These are phyloP conservation scores for Argyra leucocephala DNA, from an alignment of 2,888 invertebrate species.

Conservation along the genomic window DNA sequence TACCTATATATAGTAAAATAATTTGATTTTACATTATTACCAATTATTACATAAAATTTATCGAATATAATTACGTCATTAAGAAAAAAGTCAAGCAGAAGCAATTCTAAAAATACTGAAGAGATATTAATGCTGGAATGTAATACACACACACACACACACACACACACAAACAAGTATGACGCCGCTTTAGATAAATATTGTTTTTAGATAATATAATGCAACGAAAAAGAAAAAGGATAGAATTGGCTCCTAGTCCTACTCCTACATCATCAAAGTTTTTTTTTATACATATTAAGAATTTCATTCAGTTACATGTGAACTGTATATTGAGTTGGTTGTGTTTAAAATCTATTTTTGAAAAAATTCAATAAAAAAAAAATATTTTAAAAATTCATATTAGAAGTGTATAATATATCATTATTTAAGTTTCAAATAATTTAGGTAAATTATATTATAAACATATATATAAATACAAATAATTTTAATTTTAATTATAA, in stretches of 20 bases:
- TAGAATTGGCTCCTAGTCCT: not conserved
- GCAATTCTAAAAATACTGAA: not conserved
- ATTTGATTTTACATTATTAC: no score
- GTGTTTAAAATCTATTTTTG: no score
- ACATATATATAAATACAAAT: no score
- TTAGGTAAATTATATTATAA: no score
- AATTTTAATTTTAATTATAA: no score
- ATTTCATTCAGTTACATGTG: not conserved
- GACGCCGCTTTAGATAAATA: not conserved
- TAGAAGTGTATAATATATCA: no score
- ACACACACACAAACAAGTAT: not conserved
- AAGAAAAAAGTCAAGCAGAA: not conserved
- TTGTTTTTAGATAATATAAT: not conserved
- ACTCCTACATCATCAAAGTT: no score
- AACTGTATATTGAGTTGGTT: not conserved
- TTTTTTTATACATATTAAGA: not conserved
- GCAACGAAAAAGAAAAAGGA: not conserved
- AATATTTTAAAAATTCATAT: no score
- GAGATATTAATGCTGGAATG: not conserved
- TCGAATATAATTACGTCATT: not conserved
- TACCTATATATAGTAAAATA: no score
- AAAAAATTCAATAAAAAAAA: no score
- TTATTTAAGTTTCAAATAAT: no score
- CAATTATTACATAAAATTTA: not conserved
- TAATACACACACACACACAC: not conserved